Base-by-base conservation (phyloP, 2,888 invertebrate genomes). In the Scaptomyza reducta region DNA sequence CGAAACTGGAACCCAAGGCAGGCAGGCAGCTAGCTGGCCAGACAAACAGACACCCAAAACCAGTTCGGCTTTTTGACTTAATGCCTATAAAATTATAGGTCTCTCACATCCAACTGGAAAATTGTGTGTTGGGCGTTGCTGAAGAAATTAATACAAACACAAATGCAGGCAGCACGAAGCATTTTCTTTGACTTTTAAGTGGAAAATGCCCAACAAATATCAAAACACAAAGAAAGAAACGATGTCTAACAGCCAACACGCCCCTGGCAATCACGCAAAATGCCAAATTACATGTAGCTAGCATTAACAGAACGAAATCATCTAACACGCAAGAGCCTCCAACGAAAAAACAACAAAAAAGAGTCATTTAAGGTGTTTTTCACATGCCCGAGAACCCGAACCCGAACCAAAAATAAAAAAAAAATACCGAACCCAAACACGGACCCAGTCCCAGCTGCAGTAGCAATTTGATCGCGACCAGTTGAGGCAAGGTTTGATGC, bases 231-330 rank as follows among this genome's bases (percentile, higher is more conserved):
- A 47, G 50, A 49, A 18, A 50, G 44, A 65, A 68, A 49, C 50
- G 49, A 72, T 64, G 54, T 75, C 70, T 67, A 74, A 77, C 69
- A 85, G 73, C 67, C 75, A 78, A 75, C 89, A 88, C 89, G 89
- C 89, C 89, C 77, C 70, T 61, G 75, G 89, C 89, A 88, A 89
- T 89, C 89, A 89, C 89, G 89, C 89, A 89, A 89, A 85, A 89
- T 87, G 77, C 86, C 86, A 82, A 78, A 82, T 77, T 80, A 79
- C 77, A 74, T 74, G 74, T 67, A 74, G 66, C 73, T 70, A 83
- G 80, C 86, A 83, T 83, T 83, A 77, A 77, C 77, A 77, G 69
- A 86, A 76, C 74, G 75, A 78, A 83, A 70, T 74, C 84, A 76
- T 84, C 87, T 79, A 87, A 82, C 85, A 84, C 85, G 87, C 84